Evolutionary conservation across 2,797 vertebrate species (phyloP), one percentile per base, ranked within the genome.

Genomic region (Cryptoblepharus egeriae): DNA sequence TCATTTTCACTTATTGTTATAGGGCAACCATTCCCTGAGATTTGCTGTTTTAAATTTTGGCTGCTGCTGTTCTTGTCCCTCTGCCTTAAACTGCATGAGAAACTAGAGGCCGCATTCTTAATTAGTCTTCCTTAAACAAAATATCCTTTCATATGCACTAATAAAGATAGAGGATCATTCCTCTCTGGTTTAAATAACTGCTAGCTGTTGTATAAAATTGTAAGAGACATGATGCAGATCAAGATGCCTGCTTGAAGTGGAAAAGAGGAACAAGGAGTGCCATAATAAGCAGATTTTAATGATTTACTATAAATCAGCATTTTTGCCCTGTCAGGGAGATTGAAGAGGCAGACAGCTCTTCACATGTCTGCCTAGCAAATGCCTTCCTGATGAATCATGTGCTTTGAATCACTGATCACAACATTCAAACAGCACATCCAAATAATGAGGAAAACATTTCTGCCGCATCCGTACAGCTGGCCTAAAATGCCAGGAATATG

Each of bases 251-350:
- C 94, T 94, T 95, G 95, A 96, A 97, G 96, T 95, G 95, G 95
- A 91, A 95, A 95, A 93, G 95, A 96, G 95, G 95, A 97, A 96
- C 96, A 97, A 96, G 97, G 96, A 96, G 96, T 95, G 96, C 97
- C 97, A 97, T 98, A 98, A 98, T 98, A 98, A 98, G 97, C 97
- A 98, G 97, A 98, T 98, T 98, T 98, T 98, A 98, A 98, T 98
- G 98, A 98, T 98, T 98, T 97, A 97, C 97, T 97, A 98, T 98
- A 98, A 98, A 98, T 98, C 97, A 98, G 97, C 97, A 96, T 97
- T 96, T 97, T 97, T 98, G 96, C 96, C 96, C 97, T 97, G 96
- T 97, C 97, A 97, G 95, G 95, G 97, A 98, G 97, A 97, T 97
- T 97, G 97, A 97, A 96, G 97, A 97, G 97, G 97, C 97, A 97